Conservation (phyloP, 1,140 invertebrate species). For the Cyclargus thomasi region DNA sequence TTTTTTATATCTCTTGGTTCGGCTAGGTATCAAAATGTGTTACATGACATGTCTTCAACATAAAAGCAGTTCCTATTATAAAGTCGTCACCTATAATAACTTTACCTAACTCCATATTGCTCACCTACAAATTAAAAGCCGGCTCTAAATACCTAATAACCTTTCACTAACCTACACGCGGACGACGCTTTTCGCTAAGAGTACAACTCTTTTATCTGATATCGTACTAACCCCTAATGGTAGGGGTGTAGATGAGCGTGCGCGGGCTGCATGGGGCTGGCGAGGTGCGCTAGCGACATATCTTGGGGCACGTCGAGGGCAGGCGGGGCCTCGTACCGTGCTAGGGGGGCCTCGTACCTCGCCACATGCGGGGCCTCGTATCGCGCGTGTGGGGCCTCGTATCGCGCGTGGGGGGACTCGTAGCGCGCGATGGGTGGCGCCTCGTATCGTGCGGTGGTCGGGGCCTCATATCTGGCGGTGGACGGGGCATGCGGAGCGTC, state of each 20-base stretch:
- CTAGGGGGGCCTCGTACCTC: constrained; percentile 6
- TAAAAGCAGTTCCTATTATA: not conserved
- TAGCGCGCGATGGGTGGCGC: constrained; percentile 27
- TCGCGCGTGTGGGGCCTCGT: constrained; percentile 7
- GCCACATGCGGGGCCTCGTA: not conserved
- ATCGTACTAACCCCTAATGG: not conserved
- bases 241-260: not conserved
- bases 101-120: not conserved
- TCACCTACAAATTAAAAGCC: not conserved
- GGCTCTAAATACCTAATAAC: not conserved
- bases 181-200: not conserved
- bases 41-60: not conserved
- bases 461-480: not conserved
- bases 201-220: not conserved
- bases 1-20: too few relatives aligned
- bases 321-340: constrained; percentile 6
- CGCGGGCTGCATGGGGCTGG: constrained; percentile 42
- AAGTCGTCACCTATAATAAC: not conserved
- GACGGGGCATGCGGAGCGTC: constrained; percentile 6
- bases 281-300: constrained; percentile 61
- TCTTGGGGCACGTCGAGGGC: constrained; percentile 56
- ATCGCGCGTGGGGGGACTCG: constrained; percentile 8
- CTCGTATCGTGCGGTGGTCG: constrained; percentile 7
- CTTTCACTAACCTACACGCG: not conserved
- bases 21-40: not conserved